Percentiles rank a stretch among this genome's conserved stretches.
Conservation (phyloP, 1,140 invertebrate genomes). For the Drosophila nebulosa region DNA sequence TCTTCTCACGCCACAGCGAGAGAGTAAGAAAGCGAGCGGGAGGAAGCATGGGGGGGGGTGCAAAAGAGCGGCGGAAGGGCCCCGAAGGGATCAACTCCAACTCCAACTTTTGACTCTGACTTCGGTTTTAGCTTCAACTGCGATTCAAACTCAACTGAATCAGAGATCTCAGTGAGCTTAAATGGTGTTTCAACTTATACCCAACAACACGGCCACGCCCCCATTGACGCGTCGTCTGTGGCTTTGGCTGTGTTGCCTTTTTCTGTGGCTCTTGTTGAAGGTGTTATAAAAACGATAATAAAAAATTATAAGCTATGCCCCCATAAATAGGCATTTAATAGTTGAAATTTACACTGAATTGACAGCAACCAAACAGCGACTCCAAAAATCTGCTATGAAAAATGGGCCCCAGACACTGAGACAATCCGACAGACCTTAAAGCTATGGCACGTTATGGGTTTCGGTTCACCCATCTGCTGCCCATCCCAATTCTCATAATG, state of each 20-base stretch:
- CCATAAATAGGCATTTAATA: constrained; percentile 79
- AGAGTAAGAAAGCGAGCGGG: not conserved
- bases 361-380: constrained; percentile 41
- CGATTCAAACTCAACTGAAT: not conserved
- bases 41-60: not conserved
- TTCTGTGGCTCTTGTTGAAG: constrained; percentile 24
- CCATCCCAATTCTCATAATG: not conserved
- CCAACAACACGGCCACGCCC: not conserved
- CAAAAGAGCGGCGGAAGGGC: not conserved
- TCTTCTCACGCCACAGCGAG: constrained; percentile 67
- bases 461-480: not conserved
- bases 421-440: not conserved
- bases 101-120: not conserved
- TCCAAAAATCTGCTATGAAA: constrained; percentile 40
- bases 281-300: constrained; percentile 77
- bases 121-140: not conserved
- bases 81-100: not conserved
- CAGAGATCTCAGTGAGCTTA: constrained; percentile 4
- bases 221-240: not conserved
- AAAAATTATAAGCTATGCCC: constrained; percentile 77
- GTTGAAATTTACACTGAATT: constrained; percentile 78
- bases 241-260: not conserved
- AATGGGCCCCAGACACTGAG: constrained; percentile 13
- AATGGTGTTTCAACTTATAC: not conserved
- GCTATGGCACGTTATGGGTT: constrained; percentile 12